These are phyloP conservation scores for Gobio gobio DNA, from an alignment of 2,113 vertebrate species.

Conservation along the genomic window DNA sequence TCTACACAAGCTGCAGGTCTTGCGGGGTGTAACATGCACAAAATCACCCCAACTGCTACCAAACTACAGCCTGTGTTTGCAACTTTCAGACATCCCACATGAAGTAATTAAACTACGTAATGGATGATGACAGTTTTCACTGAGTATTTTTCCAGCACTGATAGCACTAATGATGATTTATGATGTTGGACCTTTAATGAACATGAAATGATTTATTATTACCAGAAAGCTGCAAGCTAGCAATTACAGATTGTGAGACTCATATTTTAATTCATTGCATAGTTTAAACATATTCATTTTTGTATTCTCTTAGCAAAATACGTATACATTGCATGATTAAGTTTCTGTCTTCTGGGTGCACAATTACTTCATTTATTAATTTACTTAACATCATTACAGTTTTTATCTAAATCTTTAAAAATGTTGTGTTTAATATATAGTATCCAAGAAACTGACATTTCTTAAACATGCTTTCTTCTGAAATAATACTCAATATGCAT, in stretches of 20 bases:
- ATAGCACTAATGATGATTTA: constrained; percentile 69
- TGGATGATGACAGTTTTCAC: constrained; percentile 66
- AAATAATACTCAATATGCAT: not conserved
- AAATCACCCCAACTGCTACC: not conserved
- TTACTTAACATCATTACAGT: not conserved
- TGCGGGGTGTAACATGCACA: not conserved
- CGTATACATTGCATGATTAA: constrained; percentile 9
- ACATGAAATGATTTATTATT: constrained; percentile 63
- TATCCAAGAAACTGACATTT: too few species aligned
- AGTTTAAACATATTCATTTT: constrained; percentile 14
- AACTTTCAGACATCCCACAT: constrained; percentile 12
- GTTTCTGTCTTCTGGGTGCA: not conserved
- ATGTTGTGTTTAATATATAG: not conserved
- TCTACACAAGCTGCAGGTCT: not conserved
- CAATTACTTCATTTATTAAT: not conserved
- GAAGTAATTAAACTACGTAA: constrained; percentile 60
- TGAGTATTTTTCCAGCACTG: constrained; percentile 67
- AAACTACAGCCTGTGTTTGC: constrained; percentile 12
- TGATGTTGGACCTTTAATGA: constrained; percentile 56
- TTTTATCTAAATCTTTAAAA: not conserved
- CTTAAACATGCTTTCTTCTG: not conserved
- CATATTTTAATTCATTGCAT: constrained; percentile 60
- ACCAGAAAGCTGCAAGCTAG: constrained; percentile 59
- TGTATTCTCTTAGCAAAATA: not conserved
- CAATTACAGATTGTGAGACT: constrained; percentile 62